phyloP scores from a whole-genome alignment of 2,797 vertebrate genomes.

The Neosilurus mollespiculum region DNA sequence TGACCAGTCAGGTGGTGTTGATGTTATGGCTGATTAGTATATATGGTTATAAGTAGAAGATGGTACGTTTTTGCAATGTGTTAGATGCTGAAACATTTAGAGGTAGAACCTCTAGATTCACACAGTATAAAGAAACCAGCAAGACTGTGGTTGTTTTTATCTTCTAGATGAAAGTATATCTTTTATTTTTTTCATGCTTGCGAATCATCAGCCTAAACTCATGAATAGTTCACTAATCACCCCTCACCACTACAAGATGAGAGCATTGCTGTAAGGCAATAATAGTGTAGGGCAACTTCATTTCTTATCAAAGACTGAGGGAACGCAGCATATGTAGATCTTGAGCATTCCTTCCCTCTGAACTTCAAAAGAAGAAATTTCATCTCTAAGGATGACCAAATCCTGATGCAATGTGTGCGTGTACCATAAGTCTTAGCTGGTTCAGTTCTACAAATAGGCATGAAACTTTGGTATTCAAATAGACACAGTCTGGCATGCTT shows the following conservation, averaged over 20 bases:
- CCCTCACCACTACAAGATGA: background rate
- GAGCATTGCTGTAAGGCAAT: conserved; percentile 1
- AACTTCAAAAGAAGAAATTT: conserved; percentile 34
- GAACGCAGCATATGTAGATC: conserved; percentile 25
- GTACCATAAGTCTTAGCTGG: background rate
- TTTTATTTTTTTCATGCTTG: background rate
- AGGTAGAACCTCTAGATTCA: background rate
- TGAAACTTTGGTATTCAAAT: conserved; percentile 35
- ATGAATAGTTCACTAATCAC: background rate
- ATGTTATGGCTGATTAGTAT: too few relatives aligned
- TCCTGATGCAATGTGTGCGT: conserved; percentile 41
- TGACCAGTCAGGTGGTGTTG: too few relatives aligned
- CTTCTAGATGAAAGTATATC: background rate
- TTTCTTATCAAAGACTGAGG: conserved; percentile 4
- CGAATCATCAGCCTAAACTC: background rate
- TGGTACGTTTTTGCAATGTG: background rate
- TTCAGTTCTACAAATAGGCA: conserved; percentile 18
- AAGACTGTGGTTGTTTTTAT: background rate
- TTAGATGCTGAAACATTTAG: conserved; percentile 2
- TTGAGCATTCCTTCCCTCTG: conserved; percentile 7
- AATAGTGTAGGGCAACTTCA: background rate
- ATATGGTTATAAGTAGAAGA: background rate
- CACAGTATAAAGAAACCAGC: background rate
- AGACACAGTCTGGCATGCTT: conserved; percentile 14
- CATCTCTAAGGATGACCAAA: conserved; percentile 34